Evolutionary conservation across 2,888 invertebrate species (phyloP).

Genomic region (Cheilosia impressa): DNA sequence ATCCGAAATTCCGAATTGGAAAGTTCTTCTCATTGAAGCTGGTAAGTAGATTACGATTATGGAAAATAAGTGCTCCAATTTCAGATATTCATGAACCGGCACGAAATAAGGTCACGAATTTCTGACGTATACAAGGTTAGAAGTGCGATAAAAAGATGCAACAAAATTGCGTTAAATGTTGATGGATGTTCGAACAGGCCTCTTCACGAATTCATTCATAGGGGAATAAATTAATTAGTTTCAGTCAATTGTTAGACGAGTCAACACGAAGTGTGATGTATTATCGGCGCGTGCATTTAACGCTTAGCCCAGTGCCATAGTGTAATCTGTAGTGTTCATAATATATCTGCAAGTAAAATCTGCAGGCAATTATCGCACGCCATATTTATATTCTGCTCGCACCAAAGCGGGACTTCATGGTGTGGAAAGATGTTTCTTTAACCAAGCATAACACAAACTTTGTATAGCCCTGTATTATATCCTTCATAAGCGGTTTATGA

Average conservation of each 20-base stretch:
- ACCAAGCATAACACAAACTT: constrained; percentile 59
- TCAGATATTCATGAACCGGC: not conserved
- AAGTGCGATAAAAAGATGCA: constrained; percentile 21
- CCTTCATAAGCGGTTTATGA: constrained; percentile 33
- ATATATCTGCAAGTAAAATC: constrained; percentile 20
- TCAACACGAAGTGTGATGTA: constrained; percentile 17
- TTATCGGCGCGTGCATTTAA: constrained; percentile 26
- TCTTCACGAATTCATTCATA: not conserved
- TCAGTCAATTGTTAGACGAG: constrained; percentile 38
- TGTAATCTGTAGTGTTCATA: not conserved
- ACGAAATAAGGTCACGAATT: not conserved
- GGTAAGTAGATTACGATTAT: constrained; percentile 79
- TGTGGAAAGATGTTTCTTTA: constrained; percentile 54
- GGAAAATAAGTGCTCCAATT: not conserved
- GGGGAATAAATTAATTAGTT: constrained; percentile 35
- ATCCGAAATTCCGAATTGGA: constrained; percentile 83
- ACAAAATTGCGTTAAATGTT: constrained; percentile 41
- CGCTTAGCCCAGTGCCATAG: constrained; percentile 40
- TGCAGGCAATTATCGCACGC: constrained; percentile 63
- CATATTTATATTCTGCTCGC: constrained; percentile 8
- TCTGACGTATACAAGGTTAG: constrained; percentile 11
- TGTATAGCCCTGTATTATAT: constrained; percentile 26
- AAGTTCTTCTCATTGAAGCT: constrained; percentile 83
- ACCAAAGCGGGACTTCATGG: constrained; percentile 34
- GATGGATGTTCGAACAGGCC: constrained; percentile 7